These are phyloP conservation scores for Jacana jacana DNA, from an alignment of 2,113 vertebrate genomes.

Conservation along the genomic window DNA sequence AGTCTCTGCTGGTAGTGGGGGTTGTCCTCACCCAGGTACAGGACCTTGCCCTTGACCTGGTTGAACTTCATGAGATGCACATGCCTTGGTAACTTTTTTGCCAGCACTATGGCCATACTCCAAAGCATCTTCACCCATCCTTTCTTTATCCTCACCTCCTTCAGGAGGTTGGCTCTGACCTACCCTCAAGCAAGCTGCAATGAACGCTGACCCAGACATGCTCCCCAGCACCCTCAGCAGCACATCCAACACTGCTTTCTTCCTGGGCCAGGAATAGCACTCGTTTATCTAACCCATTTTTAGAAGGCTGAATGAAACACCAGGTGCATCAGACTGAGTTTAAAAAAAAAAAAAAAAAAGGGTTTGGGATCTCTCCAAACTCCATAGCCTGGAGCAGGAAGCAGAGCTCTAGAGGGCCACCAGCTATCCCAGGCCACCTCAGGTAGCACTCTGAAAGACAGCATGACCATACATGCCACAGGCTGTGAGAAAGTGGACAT, in stretches of 20 bases:
- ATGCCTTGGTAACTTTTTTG: not conserved
- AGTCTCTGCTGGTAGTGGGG: not conserved
- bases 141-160: not conserved
- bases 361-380: not conserved
- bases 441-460: not conserved
- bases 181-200: not conserved
- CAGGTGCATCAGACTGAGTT: not conserved
- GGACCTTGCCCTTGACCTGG: not conserved
- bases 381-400: not conserved
- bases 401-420: not conserved
- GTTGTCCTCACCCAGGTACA: not conserved
- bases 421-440: accelerated
- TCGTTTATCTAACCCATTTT: not conserved
- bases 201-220: accelerated
- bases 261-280: accelerated
- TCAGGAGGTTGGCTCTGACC: not conserved
- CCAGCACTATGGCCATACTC: not conserved
- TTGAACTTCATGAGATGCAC: not conserved
- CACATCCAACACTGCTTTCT: not conserved
- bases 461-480: not conserved
- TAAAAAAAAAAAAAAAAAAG: not conserved
- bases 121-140: not conserved
- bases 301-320: not conserved
- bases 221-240: not conserved
- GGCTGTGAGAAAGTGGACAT: too few relatives aligned